These are phyloP conservation scores for Diplodus puntazzo DNA, from an alignment of 2,797 vertebrate species.

Conservation along the genomic window DNA sequence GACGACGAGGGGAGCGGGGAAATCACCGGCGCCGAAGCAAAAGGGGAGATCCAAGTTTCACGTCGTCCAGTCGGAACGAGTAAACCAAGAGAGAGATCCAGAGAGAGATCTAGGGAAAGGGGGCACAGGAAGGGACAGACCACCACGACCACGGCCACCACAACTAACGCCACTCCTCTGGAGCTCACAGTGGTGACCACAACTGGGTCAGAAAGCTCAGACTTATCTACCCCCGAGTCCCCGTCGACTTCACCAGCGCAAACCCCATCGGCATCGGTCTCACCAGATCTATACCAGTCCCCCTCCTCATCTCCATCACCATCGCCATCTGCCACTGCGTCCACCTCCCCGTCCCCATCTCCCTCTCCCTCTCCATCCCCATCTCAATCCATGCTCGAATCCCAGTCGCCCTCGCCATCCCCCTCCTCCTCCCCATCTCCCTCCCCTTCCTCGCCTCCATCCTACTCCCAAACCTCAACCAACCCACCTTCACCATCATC, in stretches of 20 bases:
- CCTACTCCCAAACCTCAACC: conserved; percentile 26
- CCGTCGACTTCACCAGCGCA: conserved; percentile 34
- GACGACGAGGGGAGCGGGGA: conserved; percentile 79
- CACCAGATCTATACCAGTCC: background rate
- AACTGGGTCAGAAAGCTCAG: conserved; percentile 14
- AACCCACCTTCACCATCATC: conserved; percentile 32
- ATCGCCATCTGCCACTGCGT: background rate
- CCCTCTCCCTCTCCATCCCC: conserved; percentile 20
- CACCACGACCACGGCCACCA: conserved; percentile 56
- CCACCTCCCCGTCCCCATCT: background rate
- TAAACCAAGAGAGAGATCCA: conserved; percentile 78
- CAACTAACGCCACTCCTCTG: conserved; percentile 6
- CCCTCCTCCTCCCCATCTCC: background rate
- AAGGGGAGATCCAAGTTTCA: conserved; percentile 83
- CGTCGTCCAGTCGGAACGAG: conserved; percentile 67
- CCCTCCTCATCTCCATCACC: conserved; percentile 1
- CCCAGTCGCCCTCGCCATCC: conserved; percentile 16
- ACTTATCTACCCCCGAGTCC: conserved; percentile 26
- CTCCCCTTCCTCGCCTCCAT: background rate
- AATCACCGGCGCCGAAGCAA: conserved; percentile 72
- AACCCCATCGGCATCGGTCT: conserved; percentile 19
- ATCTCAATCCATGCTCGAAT: conserved; percentile 26
- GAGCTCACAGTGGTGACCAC: conserved; percentile 50
- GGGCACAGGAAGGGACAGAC: conserved; percentile 78
- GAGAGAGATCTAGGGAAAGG: conserved; percentile 78